phyloP scores from a whole-genome alignment of 2,888 invertebrate genomes.

The Drymonia ruficornis region DNA sequence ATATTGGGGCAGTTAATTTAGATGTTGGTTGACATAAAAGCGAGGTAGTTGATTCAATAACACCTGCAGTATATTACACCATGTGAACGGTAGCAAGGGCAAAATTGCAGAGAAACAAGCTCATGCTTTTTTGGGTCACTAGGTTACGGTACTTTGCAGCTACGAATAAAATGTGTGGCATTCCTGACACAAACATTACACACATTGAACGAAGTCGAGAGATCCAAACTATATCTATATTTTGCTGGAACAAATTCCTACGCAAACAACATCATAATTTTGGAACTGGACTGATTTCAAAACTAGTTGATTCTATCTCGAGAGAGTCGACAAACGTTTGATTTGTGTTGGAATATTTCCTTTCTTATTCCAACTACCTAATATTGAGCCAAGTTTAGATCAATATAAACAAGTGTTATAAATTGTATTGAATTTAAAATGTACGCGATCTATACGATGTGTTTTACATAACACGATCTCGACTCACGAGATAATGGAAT shows the following conservation, averaged over 20 bases:
- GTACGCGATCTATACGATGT: constrained; percentile 8
- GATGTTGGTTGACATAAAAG: background rate
- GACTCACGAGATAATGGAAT: constrained; percentile 32
- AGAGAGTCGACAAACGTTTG: background rate
- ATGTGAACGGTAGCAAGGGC: constrained; percentile 13
- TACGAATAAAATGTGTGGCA: constrained; percentile 20
- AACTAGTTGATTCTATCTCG: background rate
- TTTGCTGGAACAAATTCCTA: background rate
- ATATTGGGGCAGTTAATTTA: background rate
- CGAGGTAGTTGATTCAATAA: background rate
- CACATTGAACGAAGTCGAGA: background rate
- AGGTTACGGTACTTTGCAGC: constrained; percentile 35
- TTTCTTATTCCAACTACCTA: background rate
- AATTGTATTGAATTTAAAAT: constrained; percentile 5
- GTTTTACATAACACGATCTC: constrained; percentile 21
- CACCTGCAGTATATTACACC: constrained; percentile 1
- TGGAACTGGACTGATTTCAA: background rate
- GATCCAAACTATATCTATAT: background rate
- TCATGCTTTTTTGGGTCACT: constrained; percentile 48
- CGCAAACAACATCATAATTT: constrained; percentile 2
- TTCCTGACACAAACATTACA: constrained; percentile 11
- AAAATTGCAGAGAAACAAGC: constrained; percentile 28
- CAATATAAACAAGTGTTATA: background rate
- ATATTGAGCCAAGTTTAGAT: background rate
- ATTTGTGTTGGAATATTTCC: background rate